Evolutionary conservation across 2,113 vertebrate species (phyloP), one percentile per base, ranked within the genome.

Genomic region (Corythoichthys haematopterus): DNA sequence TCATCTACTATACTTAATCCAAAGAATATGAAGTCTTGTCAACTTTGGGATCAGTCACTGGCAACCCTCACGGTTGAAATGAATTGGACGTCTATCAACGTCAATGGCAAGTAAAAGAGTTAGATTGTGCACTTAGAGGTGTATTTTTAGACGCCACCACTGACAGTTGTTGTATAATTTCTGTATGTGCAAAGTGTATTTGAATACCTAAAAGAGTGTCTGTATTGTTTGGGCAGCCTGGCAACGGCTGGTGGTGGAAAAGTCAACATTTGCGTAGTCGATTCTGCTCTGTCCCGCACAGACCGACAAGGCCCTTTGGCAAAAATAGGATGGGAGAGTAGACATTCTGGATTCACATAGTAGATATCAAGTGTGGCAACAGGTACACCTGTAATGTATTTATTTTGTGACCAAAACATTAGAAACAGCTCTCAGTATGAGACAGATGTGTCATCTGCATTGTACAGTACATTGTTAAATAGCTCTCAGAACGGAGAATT

Each of bases 251-350:
- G 66, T 59, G 66, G 48, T 71, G 70, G 57, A 62, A 64, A 65
- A 68, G 64, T 16, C 63, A 70, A 65, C 28, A 65, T 70, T 74
- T 48, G 56, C 82, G 63, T 46, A 69, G 68, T 52, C 68, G 60
- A 69, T 70, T 46, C 70, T 50, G 47, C 57, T 52, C 66, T 55
- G 51, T 53, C 11, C 16, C 67, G 20, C 20, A 69, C 69, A 70
- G 65, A 76, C 14, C 0, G 50, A 33, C 0, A 47, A 33, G n/a
- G 28, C 59, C 20, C 65, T 86, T 90, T 89, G 90, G 85, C 88
- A 89, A 71, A 62, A 62, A 12, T 43, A 4, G 40, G 20, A 20
- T 13, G 9, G 43, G 47, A 59, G 64, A 66, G 53, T 58, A 38
- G 64, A 76, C 43, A 28, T 40, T 72, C 65, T 69, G 35, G 62